A percentile compares a stretch with the other conserved stretches of the same genome.
Conservation (phyloP, 2,888 invertebrate species). For the Proisotoma minuta region DNA sequence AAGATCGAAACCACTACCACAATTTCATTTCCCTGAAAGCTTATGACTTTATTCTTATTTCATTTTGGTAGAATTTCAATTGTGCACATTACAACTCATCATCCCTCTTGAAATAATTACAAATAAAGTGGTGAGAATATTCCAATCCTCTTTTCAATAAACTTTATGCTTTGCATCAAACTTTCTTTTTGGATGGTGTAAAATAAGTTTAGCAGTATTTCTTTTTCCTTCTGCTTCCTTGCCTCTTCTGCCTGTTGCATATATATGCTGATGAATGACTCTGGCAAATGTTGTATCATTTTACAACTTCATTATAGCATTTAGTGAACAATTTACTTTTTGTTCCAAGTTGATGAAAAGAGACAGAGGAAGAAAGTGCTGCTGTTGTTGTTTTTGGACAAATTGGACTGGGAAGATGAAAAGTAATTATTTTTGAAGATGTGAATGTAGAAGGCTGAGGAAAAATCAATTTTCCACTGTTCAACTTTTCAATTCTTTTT, state of each 20-base stretch:
- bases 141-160: no score
- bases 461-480: constrained; percentile 13
- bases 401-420: not conserved
- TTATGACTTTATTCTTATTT: no score
- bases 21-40: no score
- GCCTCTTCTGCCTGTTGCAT: not conserved
- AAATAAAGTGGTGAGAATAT: no score
- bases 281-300: not conserved
- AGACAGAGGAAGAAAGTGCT: not conserved
- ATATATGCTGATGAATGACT: not conserved
- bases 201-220: not conserved
- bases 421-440: constrained; percentile 13
- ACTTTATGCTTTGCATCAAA: not conserved
- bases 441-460: constrained; percentile 6
- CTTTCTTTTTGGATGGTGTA: not conserved
- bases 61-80: no score
- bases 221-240: not conserved
- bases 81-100: no score
- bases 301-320: no score
- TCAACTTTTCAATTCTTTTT: constrained; percentile 8
- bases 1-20: not conserved
- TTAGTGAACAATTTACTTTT: no score
- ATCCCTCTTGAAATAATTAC: no score
- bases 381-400: not conserved
- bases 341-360: no score